Evolutionary conservation across 2,113 vertebrate genomes (phyloP).

Genomic region (Misgurnus anguillicaudatus): DNA sequence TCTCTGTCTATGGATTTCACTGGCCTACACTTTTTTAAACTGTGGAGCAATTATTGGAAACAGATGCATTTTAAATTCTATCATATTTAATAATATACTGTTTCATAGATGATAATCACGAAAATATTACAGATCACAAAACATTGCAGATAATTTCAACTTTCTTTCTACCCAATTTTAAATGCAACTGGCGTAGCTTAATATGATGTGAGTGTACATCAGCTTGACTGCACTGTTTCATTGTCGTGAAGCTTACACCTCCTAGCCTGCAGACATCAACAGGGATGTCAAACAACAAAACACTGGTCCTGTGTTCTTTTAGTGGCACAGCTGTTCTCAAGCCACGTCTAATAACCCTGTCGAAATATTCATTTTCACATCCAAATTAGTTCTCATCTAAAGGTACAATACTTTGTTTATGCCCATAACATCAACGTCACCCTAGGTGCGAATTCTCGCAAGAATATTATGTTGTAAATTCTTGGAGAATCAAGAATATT

Average conservation of each 20-base stretch:
- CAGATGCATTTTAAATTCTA: too few relatives aligned
- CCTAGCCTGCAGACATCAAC: constrained; percentile 18
- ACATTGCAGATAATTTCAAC: background rate
- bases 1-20: too few relatives aligned
- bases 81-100: too few relatives aligned
- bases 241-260: constrained; percentile 28
- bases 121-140: too few relatives aligned
- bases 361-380: constrained; percentile 26
- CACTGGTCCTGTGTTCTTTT: constrained; percentile 13
- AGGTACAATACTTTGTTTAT: background rate
- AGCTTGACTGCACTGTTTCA: constrained; percentile 25
- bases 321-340: background rate
- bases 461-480: constrained; percentile 10
- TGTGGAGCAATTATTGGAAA: too few relatives aligned
- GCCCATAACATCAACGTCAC: constrained; percentile 21
- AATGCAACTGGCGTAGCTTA: constrained; percentile 7
- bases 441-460: constrained; percentile 15
- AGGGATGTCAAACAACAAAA: constrained; percentile 37
- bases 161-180: constrained; percentile 11
- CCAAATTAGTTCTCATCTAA: constrained; percentile 12
- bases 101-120: too few relatives aligned
- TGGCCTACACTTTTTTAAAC: too few relatives aligned
- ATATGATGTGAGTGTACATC: constrained; percentile 6
- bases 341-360: background rate
- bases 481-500: constrained; percentile 26